These are phyloP conservation scores for Hypotaenidia okinawae DNA, from an alignment of 2,797 vertebrate genomes.

Conservation along the genomic window DNA sequence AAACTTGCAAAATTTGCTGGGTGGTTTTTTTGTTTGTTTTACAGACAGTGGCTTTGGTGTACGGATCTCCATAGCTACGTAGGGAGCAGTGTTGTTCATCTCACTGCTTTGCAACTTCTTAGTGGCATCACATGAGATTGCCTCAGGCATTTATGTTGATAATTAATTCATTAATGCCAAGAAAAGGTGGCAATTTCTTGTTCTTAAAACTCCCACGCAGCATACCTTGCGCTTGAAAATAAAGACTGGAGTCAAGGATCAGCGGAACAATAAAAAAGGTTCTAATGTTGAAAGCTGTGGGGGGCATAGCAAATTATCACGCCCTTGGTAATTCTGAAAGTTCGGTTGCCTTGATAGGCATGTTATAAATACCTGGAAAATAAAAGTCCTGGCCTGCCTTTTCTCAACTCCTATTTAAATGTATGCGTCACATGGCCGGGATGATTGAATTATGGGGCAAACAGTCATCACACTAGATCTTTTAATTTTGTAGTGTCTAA, in stretches of 20 bases:
- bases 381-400: neutral
- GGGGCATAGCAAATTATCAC: neutral
- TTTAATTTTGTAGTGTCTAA: conserved; percentile 55
- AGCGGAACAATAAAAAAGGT: conserved; percentile 56
- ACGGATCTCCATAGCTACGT: neutral
- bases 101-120: conserved; percentile 43
- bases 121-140: conserved; percentile 54
- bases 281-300: conserved; percentile 43
- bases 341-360: neutral
- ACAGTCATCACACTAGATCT: conserved; percentile 11
- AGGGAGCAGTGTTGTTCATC: neutral
- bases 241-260: conserved; percentile 47
- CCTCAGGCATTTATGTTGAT: conserved; percentile 48
- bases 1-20: neutral
- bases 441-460: conserved; percentile 20
- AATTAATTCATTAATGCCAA: conserved; percentile 50
- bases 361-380: neutral
- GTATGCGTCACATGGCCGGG: neutral
- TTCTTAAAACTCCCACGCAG: conserved; percentile 63
- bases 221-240: conserved; percentile 5
- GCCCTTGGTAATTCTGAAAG: neutral
- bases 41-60: neutral
- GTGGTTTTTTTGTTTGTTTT: neutral
- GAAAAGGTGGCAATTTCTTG: conserved; percentile 56
- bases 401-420: neutral